A percentile compares a stretch with the other conserved stretches of the same genome.
These are phyloP conservation scores for Drosophila anomelani DNA, from an alignment of 2,888 invertebrate genomes.

Conservation along the genomic window DNA sequence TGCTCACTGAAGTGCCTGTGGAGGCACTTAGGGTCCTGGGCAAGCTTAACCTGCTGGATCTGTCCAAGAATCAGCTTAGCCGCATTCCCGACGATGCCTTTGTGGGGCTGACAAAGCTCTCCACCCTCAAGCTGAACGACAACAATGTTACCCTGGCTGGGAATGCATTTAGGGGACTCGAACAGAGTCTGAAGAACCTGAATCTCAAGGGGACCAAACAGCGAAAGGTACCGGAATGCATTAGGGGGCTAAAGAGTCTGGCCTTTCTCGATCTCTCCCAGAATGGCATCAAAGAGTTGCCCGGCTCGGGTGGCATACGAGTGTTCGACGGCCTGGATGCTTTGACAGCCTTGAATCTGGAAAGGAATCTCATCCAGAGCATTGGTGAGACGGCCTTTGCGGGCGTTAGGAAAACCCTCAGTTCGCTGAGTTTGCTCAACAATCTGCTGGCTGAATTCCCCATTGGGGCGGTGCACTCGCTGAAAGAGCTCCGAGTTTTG, in stretches of 20 bases:
- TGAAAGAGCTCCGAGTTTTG: constrained; percentile 93
- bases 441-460: constrained; percentile 95
- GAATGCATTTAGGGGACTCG: constrained; percentile 91
- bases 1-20: constrained; percentile 91
- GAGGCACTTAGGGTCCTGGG: constrained; percentile 88
- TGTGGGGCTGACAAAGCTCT: constrained; percentile 88
- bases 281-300: constrained; percentile 93
- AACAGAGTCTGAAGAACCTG: constrained; percentile 92
- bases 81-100: constrained; percentile 91
- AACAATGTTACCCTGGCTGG: constrained; percentile 92
- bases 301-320: constrained; percentile 88
- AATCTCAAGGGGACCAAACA: constrained; percentile 95
- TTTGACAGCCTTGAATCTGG: constrained; percentile 92
- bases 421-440: constrained; percentile 94
- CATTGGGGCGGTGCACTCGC: constrained; percentile 90
- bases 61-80: constrained; percentile 92
- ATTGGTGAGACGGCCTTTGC: constrained; percentile 91
- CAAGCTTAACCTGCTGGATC: constrained; percentile 91
- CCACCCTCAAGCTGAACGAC: constrained; percentile 94
- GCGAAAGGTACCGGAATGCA: constrained; percentile 91
- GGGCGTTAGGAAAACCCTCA: constrained; percentile 92
- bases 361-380: constrained; percentile 93
- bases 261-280: constrained; percentile 96
- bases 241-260: constrained; percentile 90
- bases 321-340: constrained; percentile 92